Conservation (phyloP, 2,797 vertebrate species). For the Platyrinchus mystaceus region DNA sequence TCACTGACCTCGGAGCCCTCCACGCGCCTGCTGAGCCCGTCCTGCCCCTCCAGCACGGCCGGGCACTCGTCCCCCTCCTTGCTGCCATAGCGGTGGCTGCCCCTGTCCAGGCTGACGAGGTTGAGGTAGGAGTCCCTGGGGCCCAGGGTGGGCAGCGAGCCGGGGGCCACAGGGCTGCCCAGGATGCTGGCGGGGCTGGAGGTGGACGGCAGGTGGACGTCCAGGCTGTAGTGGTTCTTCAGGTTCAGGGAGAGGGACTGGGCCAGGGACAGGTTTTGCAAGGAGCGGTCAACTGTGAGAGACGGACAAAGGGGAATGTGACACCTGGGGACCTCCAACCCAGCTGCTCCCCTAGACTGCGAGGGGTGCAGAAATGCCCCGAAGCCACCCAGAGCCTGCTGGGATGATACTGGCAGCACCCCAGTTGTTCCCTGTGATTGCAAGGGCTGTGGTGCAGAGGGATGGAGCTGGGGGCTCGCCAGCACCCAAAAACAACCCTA, state of each 20-base stretch:
- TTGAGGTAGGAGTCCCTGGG: slow-evolving; percentile 83
- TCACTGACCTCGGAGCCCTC: slow-evolving; percentile 63
- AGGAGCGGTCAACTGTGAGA: slow-evolving; percentile 71
- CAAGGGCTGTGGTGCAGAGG: background rate
- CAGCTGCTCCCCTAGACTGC: background rate
- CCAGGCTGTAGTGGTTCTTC: slow-evolving; percentile 83
- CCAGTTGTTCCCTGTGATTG: background rate
- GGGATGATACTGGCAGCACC: background rate
- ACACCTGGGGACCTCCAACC: background rate
- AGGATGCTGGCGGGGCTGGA: slow-evolving; percentile 78
- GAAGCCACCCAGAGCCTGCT: background rate
- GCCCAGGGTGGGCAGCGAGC: slow-evolving; percentile 35
- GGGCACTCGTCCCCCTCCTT: slow-evolving; percentile 49
- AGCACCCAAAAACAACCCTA: background rate
- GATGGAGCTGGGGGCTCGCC: background rate
- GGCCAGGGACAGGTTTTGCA: slow-evolving; percentile 69
- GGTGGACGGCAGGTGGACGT: slow-evolving; percentile 77
- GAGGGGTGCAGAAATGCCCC: background rate
- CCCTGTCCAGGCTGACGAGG: slow-evolving; percentile 78
- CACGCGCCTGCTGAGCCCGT: slow-evolving; percentile 29
- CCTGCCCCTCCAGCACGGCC: slow-evolving; percentile 52
- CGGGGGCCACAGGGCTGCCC: slow-evolving; percentile 49
- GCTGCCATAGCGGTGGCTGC: background rate
- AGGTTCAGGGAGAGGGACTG: slow-evolving; percentile 84
- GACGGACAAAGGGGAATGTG: accelerated